Conservation (phyloP, 2,888 invertebrate genomes). For the Cartodere bifasciata region DNA sequence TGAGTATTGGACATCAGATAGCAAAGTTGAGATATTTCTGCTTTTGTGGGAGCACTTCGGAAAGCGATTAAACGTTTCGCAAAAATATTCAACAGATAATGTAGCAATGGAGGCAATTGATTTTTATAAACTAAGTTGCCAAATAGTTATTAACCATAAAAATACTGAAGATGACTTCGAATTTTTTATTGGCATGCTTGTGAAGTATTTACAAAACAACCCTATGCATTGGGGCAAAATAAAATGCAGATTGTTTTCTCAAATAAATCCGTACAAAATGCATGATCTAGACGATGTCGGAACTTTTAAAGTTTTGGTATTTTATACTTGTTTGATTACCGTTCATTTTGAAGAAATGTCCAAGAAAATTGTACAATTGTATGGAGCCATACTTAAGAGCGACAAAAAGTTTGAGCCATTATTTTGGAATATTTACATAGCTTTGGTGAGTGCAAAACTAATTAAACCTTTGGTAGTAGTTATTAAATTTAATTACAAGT, state of each 20-base stretch:
- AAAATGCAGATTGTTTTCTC: slow-evolving; percentile 32
- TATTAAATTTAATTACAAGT: too few species aligned
- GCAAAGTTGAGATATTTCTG: slow-evolving; percentile 28
- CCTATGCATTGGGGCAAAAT: slow-evolving; percentile 31
- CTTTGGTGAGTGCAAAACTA: slow-evolving; percentile 23
- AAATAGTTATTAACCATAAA: slow-evolving; percentile 17
- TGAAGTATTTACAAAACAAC: slow-evolving; percentile 24
- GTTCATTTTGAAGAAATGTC: slow-evolving; percentile 27
- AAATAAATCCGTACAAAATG: slow-evolving; percentile 30
- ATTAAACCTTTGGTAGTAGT: too few species aligned
- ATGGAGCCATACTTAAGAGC: slow-evolving; percentile 21
- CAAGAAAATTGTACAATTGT: slow-evolving; percentile 25
- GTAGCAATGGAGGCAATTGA: slow-evolving; percentile 11
- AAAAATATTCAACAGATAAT: slow-evolving; percentile 15
- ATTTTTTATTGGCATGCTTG: slow-evolving; percentile 27
- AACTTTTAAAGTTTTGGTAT: slow-evolving; percentile 24
- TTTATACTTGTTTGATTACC: slow-evolving; percentile 24
- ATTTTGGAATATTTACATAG: slow-evolving; percentile 26
- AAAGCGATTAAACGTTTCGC: slow-evolving; percentile 24
- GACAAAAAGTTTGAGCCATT: slow-evolving; percentile 20
- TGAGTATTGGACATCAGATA: slow-evolving; percentile 25
- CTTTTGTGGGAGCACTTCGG: slow-evolving; percentile 32
- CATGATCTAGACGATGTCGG: slow-evolving; percentile 27
- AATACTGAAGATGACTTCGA: slow-evolving; percentile 26
- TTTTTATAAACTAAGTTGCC: slow-evolving; percentile 19